Conservation (phyloP, 2,113 vertebrate species). For the Aegotheles bennettii region DNA sequence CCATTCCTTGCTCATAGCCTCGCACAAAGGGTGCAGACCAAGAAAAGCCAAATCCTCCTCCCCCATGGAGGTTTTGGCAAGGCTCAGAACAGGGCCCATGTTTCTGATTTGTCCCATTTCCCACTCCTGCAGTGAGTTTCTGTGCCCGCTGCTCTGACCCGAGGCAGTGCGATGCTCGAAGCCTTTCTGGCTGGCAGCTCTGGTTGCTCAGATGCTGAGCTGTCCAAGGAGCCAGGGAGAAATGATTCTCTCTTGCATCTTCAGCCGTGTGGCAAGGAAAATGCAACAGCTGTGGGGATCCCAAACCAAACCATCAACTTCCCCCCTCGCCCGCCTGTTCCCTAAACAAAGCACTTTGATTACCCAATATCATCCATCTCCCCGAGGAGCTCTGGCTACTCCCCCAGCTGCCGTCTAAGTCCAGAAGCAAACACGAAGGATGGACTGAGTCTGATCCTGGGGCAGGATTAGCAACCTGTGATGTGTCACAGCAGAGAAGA, state of each 20-base stretch:
- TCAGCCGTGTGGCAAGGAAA: not conserved
- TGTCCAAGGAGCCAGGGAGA: not conserved
- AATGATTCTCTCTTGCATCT: not conserved
- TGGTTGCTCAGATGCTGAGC: rapidly evolving
- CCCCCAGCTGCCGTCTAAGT: conserved; percentile 11
- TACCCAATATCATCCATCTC: conserved; percentile 63
- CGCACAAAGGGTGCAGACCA: rapidly evolving
- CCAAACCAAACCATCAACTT: not conserved
- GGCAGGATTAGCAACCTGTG: conserved; percentile 69
- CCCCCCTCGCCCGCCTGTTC: not conserved
- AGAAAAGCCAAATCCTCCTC: not conserved
- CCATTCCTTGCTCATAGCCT: not conserved
- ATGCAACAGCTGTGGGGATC: not conserved
- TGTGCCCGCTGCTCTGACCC: not conserved
- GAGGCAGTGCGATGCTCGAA: rapidly evolving
- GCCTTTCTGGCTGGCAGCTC: not conserved
- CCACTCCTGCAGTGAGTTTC: not conserved
- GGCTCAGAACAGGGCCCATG: rapidly evolving
- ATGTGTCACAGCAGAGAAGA: conserved; percentile 35
- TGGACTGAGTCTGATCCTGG: conserved; percentile 58
- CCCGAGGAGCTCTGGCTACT: conserved; percentile 61
- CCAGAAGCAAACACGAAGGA: conserved; percentile 69
- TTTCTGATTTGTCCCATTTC: too few species aligned
- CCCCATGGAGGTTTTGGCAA: not conserved
- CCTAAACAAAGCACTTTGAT: conserved; percentile 52